A percentile compares a stretch with the other conserved stretches of the same genome.
Evolutionary conservation across 53 echinoderm and acorn worm genomes (phyloP).

Genomic region (Mesocentrotus franciscanus): DNA sequence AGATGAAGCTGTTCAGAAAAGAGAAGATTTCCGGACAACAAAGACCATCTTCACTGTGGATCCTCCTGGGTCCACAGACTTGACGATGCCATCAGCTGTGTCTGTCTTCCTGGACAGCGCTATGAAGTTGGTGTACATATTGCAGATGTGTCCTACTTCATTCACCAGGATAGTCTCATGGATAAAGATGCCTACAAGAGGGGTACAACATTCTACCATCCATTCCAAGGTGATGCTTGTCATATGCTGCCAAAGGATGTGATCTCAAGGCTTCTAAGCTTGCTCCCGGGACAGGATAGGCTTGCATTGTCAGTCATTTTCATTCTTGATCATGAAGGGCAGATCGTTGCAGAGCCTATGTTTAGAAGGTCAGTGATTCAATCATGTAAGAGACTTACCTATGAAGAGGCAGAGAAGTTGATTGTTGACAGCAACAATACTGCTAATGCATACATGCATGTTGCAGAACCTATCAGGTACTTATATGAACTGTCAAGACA

Average conservation of each 20-base stretch:
- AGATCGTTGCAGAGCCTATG: slow-evolving; percentile 59
- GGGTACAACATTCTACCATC: slow-evolving; percentile 84
- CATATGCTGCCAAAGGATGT: slow-evolving; percentile 86
- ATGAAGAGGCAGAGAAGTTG: slow-evolving; percentile 80
- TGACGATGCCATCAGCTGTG: slow-evolving; percentile 89
- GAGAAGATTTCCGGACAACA: slow-evolving; percentile 68
- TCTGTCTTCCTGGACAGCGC: slow-evolving; percentile 57
- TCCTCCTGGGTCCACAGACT: slow-evolving; percentile 77
- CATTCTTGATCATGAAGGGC: slow-evolving; percentile 70
- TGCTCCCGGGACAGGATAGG: slow-evolving; percentile 78
- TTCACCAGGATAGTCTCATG: slow-evolving; percentile 69
- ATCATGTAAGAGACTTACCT: slow-evolving; percentile 77
- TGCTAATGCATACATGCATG: not conserved
- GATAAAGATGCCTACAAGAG: slow-evolving; percentile 83
- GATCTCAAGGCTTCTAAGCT: slow-evolving; percentile 80
- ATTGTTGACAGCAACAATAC: slow-evolving; percentile 63
- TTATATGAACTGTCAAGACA: slow-evolving; percentile 68
- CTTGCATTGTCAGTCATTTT: slow-evolving; percentile 81
- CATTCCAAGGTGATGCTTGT: slow-evolving; percentile 60
- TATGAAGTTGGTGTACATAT: slow-evolving; percentile 84
- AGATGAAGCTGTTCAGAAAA: slow-evolving; percentile 13
- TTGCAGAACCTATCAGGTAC: slow-evolving; percentile 13
- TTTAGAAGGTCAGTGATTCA: slow-evolving; percentile 78
- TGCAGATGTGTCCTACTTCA: slow-evolving; percentile 88
- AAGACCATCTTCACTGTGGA: slow-evolving; percentile 85